Conservation (phyloP, 2,797 vertebrate species). For the Sebastolobus alascanus region DNA sequence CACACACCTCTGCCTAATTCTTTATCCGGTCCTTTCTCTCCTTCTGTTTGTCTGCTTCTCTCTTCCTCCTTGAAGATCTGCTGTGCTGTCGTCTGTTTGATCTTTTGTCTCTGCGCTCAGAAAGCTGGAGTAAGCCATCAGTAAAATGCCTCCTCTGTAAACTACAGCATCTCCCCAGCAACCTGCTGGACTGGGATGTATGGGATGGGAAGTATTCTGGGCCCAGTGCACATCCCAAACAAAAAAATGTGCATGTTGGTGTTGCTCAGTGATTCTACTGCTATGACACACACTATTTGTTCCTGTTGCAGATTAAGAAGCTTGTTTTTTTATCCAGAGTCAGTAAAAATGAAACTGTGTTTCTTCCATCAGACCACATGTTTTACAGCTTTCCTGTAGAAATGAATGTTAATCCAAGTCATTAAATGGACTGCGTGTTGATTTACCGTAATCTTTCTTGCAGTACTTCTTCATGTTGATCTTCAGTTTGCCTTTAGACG, state of each 20-base stretch:
- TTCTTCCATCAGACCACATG: slow-evolving; percentile 27
- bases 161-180: slow-evolving; percentile 39
- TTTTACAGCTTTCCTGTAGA: slow-evolving; percentile 27
- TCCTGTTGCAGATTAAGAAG: neutral
- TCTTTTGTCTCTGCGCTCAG: slow-evolving; percentile 73
- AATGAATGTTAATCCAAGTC: neutral
- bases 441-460: slow-evolving; percentile 99
- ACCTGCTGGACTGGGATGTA: slow-evolving; percentile 2
- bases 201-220: neutral
- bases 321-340: neutral
- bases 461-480: slow-evolving; percentile 99
- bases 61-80: slow-evolving; percentile 68
- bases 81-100: slow-evolving; percentile 73
- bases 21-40: slow-evolving; percentile 52
- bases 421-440: neutral
- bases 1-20: slow-evolving; percentile 39
- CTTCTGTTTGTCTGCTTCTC: slow-evolving; percentile 47
- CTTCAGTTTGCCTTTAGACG: slow-evolving; percentile 98
- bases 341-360: neutral
- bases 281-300: slow-evolving; percentile 8
- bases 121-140: slow-evolving; percentile 79
- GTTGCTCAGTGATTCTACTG: neutral
- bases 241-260: neutral
- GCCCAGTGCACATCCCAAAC: neutral
- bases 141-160: slow-evolving; percentile 55